Base-by-base conservation (phyloP, 2,888 invertebrate species). In the Ormyrus thymus region DNA sequence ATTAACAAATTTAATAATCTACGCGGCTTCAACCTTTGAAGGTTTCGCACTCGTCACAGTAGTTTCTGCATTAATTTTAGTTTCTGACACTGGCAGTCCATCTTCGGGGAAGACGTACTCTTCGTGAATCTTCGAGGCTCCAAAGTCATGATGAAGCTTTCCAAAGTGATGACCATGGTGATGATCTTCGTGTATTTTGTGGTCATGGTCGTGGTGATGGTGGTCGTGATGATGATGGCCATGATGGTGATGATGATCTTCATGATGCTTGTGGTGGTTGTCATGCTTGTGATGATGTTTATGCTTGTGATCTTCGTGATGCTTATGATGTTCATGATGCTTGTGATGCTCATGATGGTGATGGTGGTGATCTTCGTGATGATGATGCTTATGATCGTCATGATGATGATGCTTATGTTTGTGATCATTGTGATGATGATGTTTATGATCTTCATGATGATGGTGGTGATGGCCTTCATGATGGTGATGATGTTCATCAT, bases 91-190 rank as follows among this genome's bases (percentile, higher is more conserved):
- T 61, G 58, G 7, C 13, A 62, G 7, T 29, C 15, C 50, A 6
- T 58, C 65, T 61, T 80, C 74, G 10, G 77, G 80, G 8, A 76
- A 61, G n/a, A 13, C 69, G 64, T 64, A 80, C 29, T 80, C 66
- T 70, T 78, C 70, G 56, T 79, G 70, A 62, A 76, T 81, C 71
- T 79, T 66, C 1, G 78, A 69, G 69, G 76, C 75, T 15, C 66
- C 80, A 55, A 78, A 71, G 11, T 70, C 62, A 73, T 76, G 76
- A n/a, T 53, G 46, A 61, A 51, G 55, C 15, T 48, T 7, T 7
- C 13, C 43, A 51, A 64, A 61, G 45, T 77, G 72, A 11, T 66
- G 29, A 29, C 29, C 61, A 65, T 77, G 76, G 45, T 77, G 48
- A 50, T 73, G 62, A 48, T 46, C 58, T 15, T 64, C 61, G 45